Evolutionary conservation across 53 echinoderm and acorn worm genomes (phyloP).

Genomic region (Henricia sp.): DNA sequence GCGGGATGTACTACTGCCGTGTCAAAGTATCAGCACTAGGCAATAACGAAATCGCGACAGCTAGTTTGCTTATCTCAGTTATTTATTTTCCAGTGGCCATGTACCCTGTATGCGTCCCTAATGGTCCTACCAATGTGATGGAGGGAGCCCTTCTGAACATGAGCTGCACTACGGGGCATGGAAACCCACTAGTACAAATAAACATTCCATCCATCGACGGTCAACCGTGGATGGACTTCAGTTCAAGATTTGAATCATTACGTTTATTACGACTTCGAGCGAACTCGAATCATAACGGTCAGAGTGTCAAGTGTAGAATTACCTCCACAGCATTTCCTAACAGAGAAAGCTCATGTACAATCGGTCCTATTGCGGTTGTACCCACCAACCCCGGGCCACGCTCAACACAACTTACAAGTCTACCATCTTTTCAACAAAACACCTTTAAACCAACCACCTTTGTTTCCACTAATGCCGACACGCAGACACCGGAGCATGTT

Average conservation of each 20-base stretch:
- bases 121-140: slow-evolving; percentile 19
- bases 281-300: neutral
- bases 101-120: slow-evolving; percentile 32
- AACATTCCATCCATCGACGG: neutral
- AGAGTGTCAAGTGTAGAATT: slow-evolving; percentile 2
- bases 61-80: neutral
- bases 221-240: neutral
- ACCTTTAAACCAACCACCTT: too few species aligned
- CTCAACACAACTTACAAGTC: neutral
- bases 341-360: neutral
- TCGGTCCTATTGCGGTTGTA: slow-evolving; percentile 31
- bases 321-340: neutral
- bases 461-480: too few species aligned
- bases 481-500: too few species aligned
- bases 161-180: slow-evolving; percentile 6
- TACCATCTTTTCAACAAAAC: neutral
- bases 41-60: neutral
- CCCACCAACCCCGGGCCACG: neutral
- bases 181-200: neutral
- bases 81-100: slow-evolving; percentile 26
- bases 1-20: neutral
- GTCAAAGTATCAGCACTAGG: neutral
- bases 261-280: neutral
- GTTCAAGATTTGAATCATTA: neutral
- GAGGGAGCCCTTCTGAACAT: slow-evolving; percentile 25